These are phyloP conservation scores for Stramonita haemastoma DNA, from an alignment of 2,888 invertebrate genomes.

Conservation along the genomic window DNA sequence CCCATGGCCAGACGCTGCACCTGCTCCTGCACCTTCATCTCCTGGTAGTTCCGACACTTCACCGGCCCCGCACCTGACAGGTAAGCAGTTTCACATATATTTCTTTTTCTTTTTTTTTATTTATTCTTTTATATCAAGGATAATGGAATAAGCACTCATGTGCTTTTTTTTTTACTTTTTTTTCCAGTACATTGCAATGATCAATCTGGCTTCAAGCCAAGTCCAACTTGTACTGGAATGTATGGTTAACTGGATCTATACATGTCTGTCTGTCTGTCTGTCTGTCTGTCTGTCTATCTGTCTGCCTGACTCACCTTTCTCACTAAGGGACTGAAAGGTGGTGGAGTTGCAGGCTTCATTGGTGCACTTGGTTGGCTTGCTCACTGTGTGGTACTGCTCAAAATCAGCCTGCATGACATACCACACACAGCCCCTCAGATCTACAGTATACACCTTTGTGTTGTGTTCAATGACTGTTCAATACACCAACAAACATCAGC, in stretches of 20 bases:
- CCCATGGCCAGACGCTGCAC: constrained; percentile 85
- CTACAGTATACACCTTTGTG: neutral
- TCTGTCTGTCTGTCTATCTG: too few relatives aligned
- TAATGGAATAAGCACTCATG: too few relatives aligned
- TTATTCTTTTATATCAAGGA: too few relatives aligned
- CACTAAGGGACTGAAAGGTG: constrained; percentile 65
- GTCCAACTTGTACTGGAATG: too few relatives aligned
- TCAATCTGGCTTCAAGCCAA: too few relatives aligned
- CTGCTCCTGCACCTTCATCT: constrained; percentile 87
- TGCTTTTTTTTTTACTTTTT: too few relatives aligned
- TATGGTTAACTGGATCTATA: too few relatives aligned
- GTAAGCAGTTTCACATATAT: too few relatives aligned
- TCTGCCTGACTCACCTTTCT: constrained; percentile 66
- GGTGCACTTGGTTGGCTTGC: constrained; percentile 80
- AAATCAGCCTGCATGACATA: constrained; percentile 80
- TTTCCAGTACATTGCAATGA: too few relatives aligned
- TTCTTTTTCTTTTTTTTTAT: too few relatives aligned
- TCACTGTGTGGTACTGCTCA: constrained; percentile 82
- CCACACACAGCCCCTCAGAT: neutral
- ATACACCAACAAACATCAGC: too few relatives aligned
- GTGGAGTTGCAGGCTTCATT: constrained; percentile 79
- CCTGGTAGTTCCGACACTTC: constrained; percentile 78
- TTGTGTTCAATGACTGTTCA: neutral
- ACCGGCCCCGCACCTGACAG: constrained; percentile 79
- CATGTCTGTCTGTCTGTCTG: neutral